Evolutionary conservation across 2,888 invertebrate species (phyloP).

Genomic region (Caenorhabditis plicata): DNA sequence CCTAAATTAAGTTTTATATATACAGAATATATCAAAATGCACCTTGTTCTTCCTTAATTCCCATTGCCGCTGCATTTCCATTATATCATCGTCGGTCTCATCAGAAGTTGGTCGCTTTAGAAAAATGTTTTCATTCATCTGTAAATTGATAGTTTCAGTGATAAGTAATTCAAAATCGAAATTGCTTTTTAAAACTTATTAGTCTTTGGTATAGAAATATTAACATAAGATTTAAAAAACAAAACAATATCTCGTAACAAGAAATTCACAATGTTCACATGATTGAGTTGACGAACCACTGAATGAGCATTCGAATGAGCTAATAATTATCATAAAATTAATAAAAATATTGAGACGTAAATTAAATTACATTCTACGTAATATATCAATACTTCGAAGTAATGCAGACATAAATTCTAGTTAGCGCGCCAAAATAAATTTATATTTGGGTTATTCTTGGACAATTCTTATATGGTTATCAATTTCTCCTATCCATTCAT

Average conservation of each 20-base stretch:
- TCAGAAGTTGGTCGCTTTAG: conserved; percentile 32
- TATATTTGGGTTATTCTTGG: too few species aligned
- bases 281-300: too few species aligned
- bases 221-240: background rate
- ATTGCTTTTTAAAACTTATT: background rate
- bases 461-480: too few species aligned
- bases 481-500: too few species aligned
- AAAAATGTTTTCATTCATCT: conserved; percentile 15
- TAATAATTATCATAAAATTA: conserved; percentile 1
- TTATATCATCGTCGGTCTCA: conserved; percentile 47
- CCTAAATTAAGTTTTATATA: background rate
- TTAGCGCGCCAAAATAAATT: too few species aligned
- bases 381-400: too few species aligned
- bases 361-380: background rate
- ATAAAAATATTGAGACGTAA: background rate
- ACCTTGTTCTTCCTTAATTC: conserved; percentile 1
- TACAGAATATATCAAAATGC: background rate
- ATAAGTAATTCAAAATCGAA: background rate
- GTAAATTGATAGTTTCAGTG: background rate
- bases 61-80: conserved; percentile 37
- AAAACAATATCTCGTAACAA: background rate
- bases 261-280: background rate
- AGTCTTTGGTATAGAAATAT: background rate
- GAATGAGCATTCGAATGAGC: background rate
- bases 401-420: too few species aligned